Percentiles rank a stretch among this genome's conserved stretches.
phyloP scores from a whole-genome alignment of 2,113 vertebrate species.

The Oxygymnocypris stewartii region DNA sequence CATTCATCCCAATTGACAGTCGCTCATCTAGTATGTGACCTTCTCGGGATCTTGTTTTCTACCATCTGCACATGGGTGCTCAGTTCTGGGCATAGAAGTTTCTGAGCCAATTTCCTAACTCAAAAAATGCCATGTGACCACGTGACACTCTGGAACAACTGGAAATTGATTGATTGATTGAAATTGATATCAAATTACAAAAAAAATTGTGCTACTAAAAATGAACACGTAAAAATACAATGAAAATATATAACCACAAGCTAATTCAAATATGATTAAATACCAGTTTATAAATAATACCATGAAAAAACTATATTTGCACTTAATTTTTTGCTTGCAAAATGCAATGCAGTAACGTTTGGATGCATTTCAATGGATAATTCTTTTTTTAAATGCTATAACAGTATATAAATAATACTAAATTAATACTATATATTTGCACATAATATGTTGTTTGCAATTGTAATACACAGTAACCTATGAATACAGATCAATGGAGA shows the following conservation, averaged over 20 bases:
- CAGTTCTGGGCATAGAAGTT: not conserved
- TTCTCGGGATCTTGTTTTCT: not conserved
- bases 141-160: not conserved
- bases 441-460: not conserved
- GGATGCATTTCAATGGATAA: too few species aligned
- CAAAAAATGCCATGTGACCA: not conserved
- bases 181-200: too few species aligned
- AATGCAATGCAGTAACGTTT: too few species aligned
- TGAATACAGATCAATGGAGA: not conserved
- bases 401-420: not conserved
- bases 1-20: not conserved
- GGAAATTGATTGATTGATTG: not conserved
- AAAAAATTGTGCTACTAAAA: too few species aligned
- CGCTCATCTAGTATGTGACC: not conserved
- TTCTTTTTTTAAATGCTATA: too few species aligned
- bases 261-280: too few species aligned
- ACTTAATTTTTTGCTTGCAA: too few species aligned
- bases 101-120: not conserved
- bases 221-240: too few species aligned
- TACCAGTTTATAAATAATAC: too few species aligned
- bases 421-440: not conserved
- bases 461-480: not conserved
- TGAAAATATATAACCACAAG: too few species aligned
- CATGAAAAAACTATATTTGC: too few species aligned
- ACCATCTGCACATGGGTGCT: not conserved